These are phyloP conservation scores for Thinocorus orbignyianus DNA, from an alignment of 2,113 vertebrate species.

Conservation along the genomic window DNA sequence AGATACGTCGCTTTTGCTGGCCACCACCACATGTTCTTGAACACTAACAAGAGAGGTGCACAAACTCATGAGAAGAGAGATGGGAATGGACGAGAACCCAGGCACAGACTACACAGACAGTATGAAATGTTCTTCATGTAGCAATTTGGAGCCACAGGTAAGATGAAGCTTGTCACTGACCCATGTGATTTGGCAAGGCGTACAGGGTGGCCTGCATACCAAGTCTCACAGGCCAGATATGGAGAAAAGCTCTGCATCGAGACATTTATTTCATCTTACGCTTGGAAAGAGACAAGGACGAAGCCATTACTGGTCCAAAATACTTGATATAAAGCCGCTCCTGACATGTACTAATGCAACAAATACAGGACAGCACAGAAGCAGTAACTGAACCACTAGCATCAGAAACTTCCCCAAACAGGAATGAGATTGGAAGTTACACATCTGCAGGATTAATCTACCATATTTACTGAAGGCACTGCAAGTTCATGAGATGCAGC, in stretches of 20 bases:
- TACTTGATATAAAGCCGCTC: neutral
- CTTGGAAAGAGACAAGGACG: neutral
- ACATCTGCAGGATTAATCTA: neutral
- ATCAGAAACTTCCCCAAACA: neutral
- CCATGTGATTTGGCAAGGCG: neutral
- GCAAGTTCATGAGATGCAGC: neutral
- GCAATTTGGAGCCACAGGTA: neutral
- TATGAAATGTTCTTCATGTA: neutral
- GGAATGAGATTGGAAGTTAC: neutral
- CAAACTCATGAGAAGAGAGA: neutral
- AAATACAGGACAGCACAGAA: neutral
- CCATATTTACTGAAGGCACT: neutral
- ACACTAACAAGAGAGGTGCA: conserved; percentile 47
- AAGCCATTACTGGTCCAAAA: neutral
- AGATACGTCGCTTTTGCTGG: conserved; percentile 7
- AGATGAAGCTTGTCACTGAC: neutral
- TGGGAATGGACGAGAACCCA: neutral
- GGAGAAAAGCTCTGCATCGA: neutral
- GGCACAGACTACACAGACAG: neutral
- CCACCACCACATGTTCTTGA: conserved; percentile 70
- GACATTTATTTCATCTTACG: neutral
- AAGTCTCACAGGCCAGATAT: neutral
- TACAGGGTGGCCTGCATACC: neutral
- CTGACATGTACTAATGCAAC: neutral
- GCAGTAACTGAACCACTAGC: neutral